Base-by-base conservation (phyloP, 2,797 vertebrate genomes). In the Acanthornis magna region DNA sequence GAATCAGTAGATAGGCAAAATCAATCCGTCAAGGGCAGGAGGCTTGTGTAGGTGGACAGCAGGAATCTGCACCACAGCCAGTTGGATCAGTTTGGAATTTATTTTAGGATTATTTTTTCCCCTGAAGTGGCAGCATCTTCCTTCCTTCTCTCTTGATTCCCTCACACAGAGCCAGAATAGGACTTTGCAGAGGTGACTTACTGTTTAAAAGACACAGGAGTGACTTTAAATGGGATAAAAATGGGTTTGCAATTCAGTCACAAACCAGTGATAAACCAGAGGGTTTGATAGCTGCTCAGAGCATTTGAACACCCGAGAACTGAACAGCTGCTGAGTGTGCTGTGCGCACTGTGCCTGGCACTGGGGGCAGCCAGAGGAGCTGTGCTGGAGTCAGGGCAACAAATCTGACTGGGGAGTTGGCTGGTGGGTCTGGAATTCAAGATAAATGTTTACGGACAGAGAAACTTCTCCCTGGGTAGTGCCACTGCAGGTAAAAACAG, bases 1-100 rank as follows among this genome's bases (percentile, higher is more conserved):
- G 86, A 85, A 95, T 45, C 88, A 87, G 91, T 65, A 85, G 85
- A 77, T 51, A 80, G 93, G 74, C 83, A 76, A 89, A 97, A 93
- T 92, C 95, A 87, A 88, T 91, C 75, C 3, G 0, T 91, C 87
- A 89, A 54, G 54, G 72, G 61, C 38, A 29, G 43, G 83, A 16
- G 3, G 43, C 61, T 77, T 91, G 95, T 91, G 90, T 85, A 92
- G 95, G 95, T 93, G 93, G 93, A 95, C 88, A 91, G 55, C 57
- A 74, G 63, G 86, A 85, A 91, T 85, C 79, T 75, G 68, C 21
- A 32, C 36, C 16, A 20, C 13, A 43, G 76, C 32, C 87, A 81
- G 15, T 7, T 68, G 81, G n/a, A 89, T 65, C 34, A 18, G 38
- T 30, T 60, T 42, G 50, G 66, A 45, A 54, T 79, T 90, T 85